These are phyloP conservation scores for Drosophila incognita DNA, from an alignment of 2,888 invertebrate genomes.

Conservation along the genomic window DNA sequence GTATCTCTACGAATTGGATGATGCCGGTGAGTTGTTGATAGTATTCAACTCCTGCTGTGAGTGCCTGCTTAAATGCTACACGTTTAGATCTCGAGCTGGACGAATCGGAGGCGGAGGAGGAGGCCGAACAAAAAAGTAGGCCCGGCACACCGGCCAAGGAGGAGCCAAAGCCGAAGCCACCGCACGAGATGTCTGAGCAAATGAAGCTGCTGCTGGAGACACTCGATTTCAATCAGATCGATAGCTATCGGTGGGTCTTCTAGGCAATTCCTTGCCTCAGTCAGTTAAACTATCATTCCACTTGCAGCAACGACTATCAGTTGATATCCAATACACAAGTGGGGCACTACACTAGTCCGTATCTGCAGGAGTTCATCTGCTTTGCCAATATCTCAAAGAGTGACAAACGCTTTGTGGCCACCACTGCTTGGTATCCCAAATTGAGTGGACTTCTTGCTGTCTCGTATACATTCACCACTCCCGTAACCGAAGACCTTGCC, in stretches of 20 bases:
- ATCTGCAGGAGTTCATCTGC: constrained; percentile 86
- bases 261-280: too few species aligned
- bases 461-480: constrained; percentile 88
- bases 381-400: constrained; percentile 89
- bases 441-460: constrained; percentile 89
- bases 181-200: constrained; percentile 79
- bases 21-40: constrained; percentile 62
- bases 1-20: constrained; percentile 86
- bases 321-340: constrained; percentile 75
- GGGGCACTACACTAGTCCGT: constrained; percentile 78
- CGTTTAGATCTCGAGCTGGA: constrained; percentile 68
- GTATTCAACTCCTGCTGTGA: background rate
- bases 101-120: constrained; percentile 73
- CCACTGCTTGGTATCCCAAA: constrained; percentile 89
- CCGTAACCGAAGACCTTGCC: constrained; percentile 78
- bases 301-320: constrained; percentile 83
- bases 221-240: constrained; percentile 85
- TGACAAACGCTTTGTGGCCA: constrained; percentile 88
- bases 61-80: background rate
- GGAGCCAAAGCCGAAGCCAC: constrained; percentile 49
- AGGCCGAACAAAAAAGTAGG: constrained; percentile 45
- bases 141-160: constrained; percentile 41
- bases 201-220: constrained; percentile 80
- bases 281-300: background rate
- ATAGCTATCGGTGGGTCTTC: constrained; percentile 83